phyloP scores from a whole-genome alignment of 2,797 vertebrate genomes.

The Sarcophilus harrisii region DNA sequence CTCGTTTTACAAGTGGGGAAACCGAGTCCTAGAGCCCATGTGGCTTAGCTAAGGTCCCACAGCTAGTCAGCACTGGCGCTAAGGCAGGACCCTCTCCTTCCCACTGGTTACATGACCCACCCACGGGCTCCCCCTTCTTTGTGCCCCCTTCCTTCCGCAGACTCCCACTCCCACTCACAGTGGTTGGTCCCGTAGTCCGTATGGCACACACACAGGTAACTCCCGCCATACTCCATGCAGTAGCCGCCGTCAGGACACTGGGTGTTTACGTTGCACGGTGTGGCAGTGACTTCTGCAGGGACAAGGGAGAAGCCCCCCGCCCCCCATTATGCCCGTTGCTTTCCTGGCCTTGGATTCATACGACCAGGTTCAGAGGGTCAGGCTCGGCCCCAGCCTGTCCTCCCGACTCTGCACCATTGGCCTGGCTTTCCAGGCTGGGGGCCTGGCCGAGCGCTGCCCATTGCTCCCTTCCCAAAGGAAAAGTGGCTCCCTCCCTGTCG shows the following conservation, averaged over 20 bases:
- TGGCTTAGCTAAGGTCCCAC: neutral
- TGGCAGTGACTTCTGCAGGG: constrained; percentile 94
- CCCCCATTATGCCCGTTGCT: neutral
- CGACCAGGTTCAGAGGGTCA: neutral
- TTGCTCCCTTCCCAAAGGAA: neutral
- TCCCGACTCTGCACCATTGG: fast-evolving
- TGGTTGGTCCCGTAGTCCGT: constrained; percentile 87
- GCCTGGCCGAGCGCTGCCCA: too few species aligned
- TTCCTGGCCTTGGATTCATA: neutral
- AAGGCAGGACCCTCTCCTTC: neutral
- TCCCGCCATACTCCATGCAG: constrained; percentile 95
- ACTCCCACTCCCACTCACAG: constrained; percentile 72
- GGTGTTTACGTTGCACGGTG: constrained; percentile 93
- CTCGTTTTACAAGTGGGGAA: neutral
- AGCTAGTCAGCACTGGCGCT: neutral
- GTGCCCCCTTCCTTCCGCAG: neutral
- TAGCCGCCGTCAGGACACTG: constrained; percentile 95
- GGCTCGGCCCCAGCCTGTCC: neutral
- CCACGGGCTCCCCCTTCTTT: neutral
- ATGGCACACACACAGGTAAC: constrained; percentile 96
- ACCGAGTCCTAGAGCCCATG: neutral
- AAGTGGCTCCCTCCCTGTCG: neutral
- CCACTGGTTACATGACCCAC: neutral
- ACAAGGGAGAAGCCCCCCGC: neutral
- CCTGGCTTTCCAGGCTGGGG: neutral